Evolutionary conservation across 37 sponge, comb jelly and placozoan species (phyloP).

Genomic region (Diacarnus erythraeanus): DNA sequence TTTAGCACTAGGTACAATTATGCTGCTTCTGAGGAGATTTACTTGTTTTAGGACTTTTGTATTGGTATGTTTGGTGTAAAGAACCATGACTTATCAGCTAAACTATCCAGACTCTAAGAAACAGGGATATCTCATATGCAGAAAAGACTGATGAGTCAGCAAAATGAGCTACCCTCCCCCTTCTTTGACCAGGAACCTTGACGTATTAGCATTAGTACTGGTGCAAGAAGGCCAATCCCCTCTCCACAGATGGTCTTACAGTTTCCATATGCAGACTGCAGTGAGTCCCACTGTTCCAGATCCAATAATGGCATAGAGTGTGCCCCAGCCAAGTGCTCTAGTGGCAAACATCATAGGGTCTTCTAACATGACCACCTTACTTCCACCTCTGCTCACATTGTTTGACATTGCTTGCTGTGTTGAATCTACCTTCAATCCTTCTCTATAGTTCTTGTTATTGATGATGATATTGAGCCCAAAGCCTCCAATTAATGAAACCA

Average conservation of each 20-base stretch:
- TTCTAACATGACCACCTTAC: slow-evolving; percentile 7
- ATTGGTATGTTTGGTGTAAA: no score
- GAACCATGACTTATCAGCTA: no score
- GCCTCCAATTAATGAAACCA: slow-evolving; percentile 27
- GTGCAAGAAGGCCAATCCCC: no score
- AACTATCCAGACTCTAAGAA: no score
- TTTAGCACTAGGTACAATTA: no score
- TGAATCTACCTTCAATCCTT: background rate
- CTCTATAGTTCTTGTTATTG: background rate
- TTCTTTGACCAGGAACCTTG: no score
- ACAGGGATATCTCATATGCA: no score
- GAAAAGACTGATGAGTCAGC: no score
- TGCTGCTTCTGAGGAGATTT: no score
- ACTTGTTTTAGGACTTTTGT: no score
- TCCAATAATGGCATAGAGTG: slow-evolving; percentile 47
- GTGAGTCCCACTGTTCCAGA: slow-evolving; percentile 22
- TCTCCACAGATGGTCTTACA: slow-evolving; percentile 5
- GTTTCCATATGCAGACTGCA: slow-evolving; percentile 9
- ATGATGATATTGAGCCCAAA: slow-evolving; percentile 25
- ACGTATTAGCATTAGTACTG: background rate
- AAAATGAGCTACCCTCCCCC: no score
- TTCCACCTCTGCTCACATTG: background rate
- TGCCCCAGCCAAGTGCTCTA: slow-evolving; percentile 68
- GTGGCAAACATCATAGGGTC: slow-evolving; percentile 49
- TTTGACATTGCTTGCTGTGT: background rate